phyloP scores from a whole-genome alignment of 2,113 vertebrate genomes.

The Triplophysa tibetana region DNA sequence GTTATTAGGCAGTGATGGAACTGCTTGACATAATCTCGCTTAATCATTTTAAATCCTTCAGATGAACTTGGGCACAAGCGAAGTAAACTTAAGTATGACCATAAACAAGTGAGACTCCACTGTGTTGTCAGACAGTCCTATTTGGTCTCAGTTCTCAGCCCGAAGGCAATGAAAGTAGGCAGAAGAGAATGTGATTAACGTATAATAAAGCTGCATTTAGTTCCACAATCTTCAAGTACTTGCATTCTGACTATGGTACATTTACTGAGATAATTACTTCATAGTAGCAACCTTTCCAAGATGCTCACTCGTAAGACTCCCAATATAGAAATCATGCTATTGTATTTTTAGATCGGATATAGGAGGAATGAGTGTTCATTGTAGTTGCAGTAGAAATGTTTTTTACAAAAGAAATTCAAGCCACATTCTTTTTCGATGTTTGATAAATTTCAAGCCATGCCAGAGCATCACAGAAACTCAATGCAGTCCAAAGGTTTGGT shows the following conservation, averaged over 20 bases:
- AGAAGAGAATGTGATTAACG: constrained; percentile 23
- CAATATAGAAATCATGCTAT: constrained; percentile 20
- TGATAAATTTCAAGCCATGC: not conserved
- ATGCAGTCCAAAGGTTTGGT: not conserved
- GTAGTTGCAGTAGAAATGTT: not conserved
- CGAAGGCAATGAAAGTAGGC: constrained; percentile 48
- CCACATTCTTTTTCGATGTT: not conserved
- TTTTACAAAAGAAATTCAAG: not conserved
- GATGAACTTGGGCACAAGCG: constrained; percentile 62
- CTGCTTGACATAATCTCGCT: constrained; percentile 75
- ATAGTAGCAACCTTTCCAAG: constrained; percentile 18
- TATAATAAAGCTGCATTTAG: constrained; percentile 26
- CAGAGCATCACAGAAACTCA: not conserved
- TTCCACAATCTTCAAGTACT: constrained; percentile 15
- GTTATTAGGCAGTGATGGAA: constrained; percentile 76
- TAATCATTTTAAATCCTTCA: constrained; percentile 71
- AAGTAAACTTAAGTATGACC: constrained; percentile 1
- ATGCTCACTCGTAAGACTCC: not conserved
- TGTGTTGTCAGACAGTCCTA: constrained; percentile 12
- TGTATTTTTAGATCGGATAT: not conserved
- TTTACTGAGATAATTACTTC: constrained; percentile 32
- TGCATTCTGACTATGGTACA: constrained; percentile 8
- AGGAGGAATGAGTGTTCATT: not conserved
- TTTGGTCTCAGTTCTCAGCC: constrained; percentile 28
- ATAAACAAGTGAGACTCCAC: constrained; percentile 43